Evolutionary conservation across 2,888 invertebrate genomes (phyloP), one percentile per base, ranked within the genome.

Genomic region (Cephus spinipes): DNA sequence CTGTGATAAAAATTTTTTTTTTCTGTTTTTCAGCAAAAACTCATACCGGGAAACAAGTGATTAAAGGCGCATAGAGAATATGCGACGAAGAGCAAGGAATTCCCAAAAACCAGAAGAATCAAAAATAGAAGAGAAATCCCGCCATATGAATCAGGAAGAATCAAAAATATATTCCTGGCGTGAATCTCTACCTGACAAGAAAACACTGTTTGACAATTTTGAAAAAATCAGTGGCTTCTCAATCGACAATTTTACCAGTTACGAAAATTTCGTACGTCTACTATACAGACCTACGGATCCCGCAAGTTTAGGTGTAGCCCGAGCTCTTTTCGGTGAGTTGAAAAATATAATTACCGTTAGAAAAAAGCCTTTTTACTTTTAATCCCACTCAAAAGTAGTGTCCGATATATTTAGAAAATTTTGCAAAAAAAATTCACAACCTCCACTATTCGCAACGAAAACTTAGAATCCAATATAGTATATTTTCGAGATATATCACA

Each of bases 261-360:
- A 93, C 77, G 85, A 90, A 1, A 93, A 92, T 79, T 89, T 96
- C 34, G 92, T 93, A 0, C 85, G 88, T 71, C 93, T 94, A 84
- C 91, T 96, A 89, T 94, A 95, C 87, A 90, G 92, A 74, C 95
- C 95, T 0, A 94, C 94, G 68, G 96, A 97, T 92, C 94, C 96
- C 0, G 94, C 96, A 0, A 95, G 96, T 83, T 93, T 98, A 77
- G 97, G 96, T 12, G 91, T 97, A 0, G 94, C 95, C 12, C 94
- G 98, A 79, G 95, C 97, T 82, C 92, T 96, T 3, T 98, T 96
- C 90, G 98, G 97, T 97, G 92, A 94, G 94, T 89, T 55, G 23
- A 55, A 9, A 1, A 55, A 23, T 55, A 55, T 15, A 35, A 31
- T 11, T 31, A 76, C 15, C 23, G 30, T 35, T 74, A 76, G n/a